Conservation (phyloP, 2,888 invertebrate genomes). For the Diabrotica balteata region DNA sequence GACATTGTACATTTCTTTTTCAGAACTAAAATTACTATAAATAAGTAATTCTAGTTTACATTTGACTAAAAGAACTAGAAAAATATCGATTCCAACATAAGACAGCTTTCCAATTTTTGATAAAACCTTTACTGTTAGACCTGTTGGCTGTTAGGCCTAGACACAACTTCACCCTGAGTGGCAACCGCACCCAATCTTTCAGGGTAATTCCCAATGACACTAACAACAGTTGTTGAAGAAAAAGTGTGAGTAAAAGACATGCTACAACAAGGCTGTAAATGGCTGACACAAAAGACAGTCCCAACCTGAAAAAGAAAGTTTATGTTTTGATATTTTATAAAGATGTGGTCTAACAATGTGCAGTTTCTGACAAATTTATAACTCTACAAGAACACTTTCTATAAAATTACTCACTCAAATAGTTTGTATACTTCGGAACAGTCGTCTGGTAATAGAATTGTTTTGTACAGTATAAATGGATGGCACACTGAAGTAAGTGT, state of each 20-base stretch:
- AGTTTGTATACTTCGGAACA: slow-evolving; percentile 85
- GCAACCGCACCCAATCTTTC: slow-evolving; percentile 60
- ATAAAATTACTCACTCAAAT: slow-evolving; percentile 68
- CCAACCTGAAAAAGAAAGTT: slow-evolving; percentile 45
- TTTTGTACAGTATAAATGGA: slow-evolving; percentile 72
- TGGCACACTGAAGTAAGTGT: slow-evolving; percentile 88
- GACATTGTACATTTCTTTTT: too few relatives aligned
- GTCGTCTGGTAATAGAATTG: slow-evolving; percentile 80
- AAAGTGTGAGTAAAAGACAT: slow-evolving; percentile 43
- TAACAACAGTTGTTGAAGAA: slow-evolving; percentile 54
- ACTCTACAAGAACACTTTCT: not conserved
- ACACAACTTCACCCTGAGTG: slow-evolving; percentile 47
- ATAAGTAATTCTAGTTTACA: not conserved
- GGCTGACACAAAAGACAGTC: slow-evolving; percentile 52
- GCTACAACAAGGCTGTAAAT: slow-evolving; percentile 51
- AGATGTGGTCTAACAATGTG: too few relatives aligned
- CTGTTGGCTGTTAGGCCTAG: slow-evolving; percentile 47
- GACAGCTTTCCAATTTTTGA: slow-evolving; percentile 51
- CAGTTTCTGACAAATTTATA: too few relatives aligned
- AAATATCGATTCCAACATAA: slow-evolving; percentile 41
- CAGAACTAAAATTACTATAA: too few relatives aligned
- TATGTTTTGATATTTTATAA: not conserved
- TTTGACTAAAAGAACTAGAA: slow-evolving; percentile 14
- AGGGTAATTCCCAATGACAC: slow-evolving; percentile 63
- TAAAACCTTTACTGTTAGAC: slow-evolving; percentile 49